phyloP scores from a whole-genome alignment of 1,140 invertebrate species.

The Neotoxoptera formosana region DNA sequence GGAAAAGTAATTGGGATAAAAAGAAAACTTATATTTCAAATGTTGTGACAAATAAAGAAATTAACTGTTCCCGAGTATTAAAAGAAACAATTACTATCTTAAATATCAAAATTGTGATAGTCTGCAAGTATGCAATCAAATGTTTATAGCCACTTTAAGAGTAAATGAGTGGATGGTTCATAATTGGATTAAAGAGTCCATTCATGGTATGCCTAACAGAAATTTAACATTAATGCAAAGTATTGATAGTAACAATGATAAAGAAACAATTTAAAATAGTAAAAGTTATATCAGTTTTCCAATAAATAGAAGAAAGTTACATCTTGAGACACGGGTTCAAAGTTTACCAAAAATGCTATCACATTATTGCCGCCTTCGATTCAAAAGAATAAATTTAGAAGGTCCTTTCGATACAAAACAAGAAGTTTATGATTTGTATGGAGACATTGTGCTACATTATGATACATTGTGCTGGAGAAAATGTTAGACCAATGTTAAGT shows the following conservation, averaged over 20 bases:
- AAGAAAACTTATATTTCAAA: slow-evolving; percentile 25
- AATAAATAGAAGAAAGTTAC: background rate
- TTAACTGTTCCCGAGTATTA: background rate
- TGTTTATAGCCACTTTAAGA: slow-evolving; percentile 58
- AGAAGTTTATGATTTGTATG: slow-evolving; percentile 22
- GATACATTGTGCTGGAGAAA: slow-evolving; percentile 47
- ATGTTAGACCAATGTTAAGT: slow-evolving; percentile 47
- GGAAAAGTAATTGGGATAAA: background rate
- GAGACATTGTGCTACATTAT: too few relatives aligned
- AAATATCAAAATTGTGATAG: slow-evolving; percentile 4
- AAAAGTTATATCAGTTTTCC: background rate
- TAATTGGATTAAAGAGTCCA: slow-evolving; percentile 54
- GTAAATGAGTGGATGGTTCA: slow-evolving; percentile 58
- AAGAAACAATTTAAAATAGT: background rate
- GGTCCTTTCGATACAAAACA: background rate
- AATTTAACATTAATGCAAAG: background rate
- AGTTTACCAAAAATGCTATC: slow-evolving; percentile 25
- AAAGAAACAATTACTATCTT: background rate
- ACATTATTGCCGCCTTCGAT: background rate
- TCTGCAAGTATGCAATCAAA: slow-evolving; percentile 57
- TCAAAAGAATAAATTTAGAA: slow-evolving; percentile 28
- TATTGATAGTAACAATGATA: background rate
- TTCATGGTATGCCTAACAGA: background rate
- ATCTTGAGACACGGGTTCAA: background rate
- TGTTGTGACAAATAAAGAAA: background rate